Conservation (phyloP, 2,797 vertebrate species). For the Microchirus variegatus region DNA sequence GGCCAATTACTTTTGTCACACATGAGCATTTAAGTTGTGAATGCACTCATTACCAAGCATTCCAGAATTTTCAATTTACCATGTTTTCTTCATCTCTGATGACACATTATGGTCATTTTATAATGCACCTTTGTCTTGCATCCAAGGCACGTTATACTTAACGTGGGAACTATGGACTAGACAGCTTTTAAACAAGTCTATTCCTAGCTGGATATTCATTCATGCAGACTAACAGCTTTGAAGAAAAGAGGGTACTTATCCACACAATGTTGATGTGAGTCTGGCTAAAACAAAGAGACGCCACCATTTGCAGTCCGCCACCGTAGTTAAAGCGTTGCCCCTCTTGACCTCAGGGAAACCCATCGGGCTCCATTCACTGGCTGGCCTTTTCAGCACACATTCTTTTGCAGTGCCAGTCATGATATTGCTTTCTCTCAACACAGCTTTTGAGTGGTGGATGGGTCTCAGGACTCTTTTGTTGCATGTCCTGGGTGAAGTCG, state of each 20-base stretch:
- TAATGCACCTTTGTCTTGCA: too few relatives aligned
- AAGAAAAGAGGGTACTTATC: conserved; percentile 34
- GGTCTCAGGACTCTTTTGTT: conserved; percentile 77
- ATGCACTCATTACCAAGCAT: too few relatives aligned
- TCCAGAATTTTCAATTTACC: too few relatives aligned
- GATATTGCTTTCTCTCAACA: conserved; percentile 82
- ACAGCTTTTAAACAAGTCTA: conserved; percentile 17
- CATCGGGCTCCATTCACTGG: conserved; percentile 60
- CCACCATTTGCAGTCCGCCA: conserved; percentile 66
- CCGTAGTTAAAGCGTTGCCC: conserved; percentile 41
- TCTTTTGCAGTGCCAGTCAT: conserved; percentile 67
- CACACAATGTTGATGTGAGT: conserved; percentile 53
- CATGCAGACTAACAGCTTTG: conserved; percentile 31
- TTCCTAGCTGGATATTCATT: conserved; percentile 37
- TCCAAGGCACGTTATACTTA: neutral
- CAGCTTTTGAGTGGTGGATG: conserved; percentile 63
- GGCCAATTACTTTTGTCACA: too few relatives aligned
- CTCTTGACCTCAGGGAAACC: conserved; percentile 66
- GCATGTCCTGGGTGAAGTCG: conserved; percentile 54
- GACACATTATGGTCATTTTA: too few relatives aligned
- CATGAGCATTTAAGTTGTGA: too few relatives aligned
- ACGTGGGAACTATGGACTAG: conserved; percentile 16
- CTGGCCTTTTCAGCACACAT: conserved; percentile 62
- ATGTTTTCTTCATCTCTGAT: too few relatives aligned
- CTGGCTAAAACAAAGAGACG: conserved; percentile 69